phyloP scores from a whole-genome alignment of 1,140 invertebrate genomes.

The Achroia grisella region DNA sequence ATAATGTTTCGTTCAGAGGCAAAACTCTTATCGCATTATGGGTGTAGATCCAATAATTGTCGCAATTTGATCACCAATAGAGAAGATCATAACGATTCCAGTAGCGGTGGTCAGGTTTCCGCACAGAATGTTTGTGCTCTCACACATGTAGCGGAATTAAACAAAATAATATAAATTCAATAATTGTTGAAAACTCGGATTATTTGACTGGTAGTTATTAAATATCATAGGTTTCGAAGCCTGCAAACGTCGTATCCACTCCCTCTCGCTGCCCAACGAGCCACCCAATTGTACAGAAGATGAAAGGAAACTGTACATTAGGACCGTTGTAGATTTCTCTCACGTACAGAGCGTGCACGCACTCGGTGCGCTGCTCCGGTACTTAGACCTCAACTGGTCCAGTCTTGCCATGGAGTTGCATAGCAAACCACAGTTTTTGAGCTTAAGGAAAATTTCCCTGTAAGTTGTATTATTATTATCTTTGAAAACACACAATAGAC shows the following conservation, averaged over 20 bases:
- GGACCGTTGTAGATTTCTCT: slow-evolving; percentile 81
- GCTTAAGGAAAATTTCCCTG: slow-evolving; percentile 78
- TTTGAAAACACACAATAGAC: too few relatives aligned
- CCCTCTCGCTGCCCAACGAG: slow-evolving; percentile 76
- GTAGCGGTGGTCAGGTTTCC: too few relatives aligned
- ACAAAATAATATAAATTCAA: too few relatives aligned
- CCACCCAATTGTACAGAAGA: slow-evolving; percentile 74
- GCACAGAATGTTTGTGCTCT: too few relatives aligned
- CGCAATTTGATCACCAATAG: too few relatives aligned
- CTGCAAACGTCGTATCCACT: slow-evolving; percentile 76
- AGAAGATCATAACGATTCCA: too few relatives aligned
- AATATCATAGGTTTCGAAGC: slow-evolving; percentile 74
- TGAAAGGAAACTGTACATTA: slow-evolving; percentile 78
- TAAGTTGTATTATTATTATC: slow-evolving; percentile 70
- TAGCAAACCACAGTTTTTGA: slow-evolving; percentile 74
- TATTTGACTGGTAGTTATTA: too few relatives aligned
- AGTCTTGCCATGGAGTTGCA: slow-evolving; percentile 73
- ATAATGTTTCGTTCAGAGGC: too few relatives aligned
- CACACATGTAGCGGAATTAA: too few relatives aligned
- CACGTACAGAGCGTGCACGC: slow-evolving; percentile 80
- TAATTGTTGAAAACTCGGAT: too few relatives aligned
- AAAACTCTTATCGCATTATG: too few relatives aligned
- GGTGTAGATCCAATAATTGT: too few relatives aligned
- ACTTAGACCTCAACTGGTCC: slow-evolving; percentile 81
- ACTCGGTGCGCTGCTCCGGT: slow-evolving; percentile 82